Evolutionary conservation across 1,140 invertebrate species (phyloP).

Genomic region (Asobara japonica): DNA sequence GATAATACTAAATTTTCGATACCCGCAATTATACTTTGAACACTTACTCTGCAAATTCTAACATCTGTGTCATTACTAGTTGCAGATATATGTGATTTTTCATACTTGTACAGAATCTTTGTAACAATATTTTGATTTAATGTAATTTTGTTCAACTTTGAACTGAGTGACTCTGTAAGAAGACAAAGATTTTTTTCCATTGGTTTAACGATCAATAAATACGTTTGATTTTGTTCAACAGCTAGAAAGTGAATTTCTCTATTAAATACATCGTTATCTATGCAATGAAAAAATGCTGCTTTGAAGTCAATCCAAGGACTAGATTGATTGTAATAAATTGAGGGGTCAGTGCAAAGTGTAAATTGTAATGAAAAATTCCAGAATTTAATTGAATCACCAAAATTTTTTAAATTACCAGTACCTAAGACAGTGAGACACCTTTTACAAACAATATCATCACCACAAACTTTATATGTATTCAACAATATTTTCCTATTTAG

Average conservation of each 20-base stretch:
- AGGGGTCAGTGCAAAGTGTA: constrained; percentile 25
- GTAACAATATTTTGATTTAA: constrained; percentile 45
- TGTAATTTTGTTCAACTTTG: constrained; percentile 36
- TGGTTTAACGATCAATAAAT: constrained; percentile 54
- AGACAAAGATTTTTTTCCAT: constrained; percentile 57
- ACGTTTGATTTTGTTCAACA: constrained; percentile 44
- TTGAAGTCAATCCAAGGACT: constrained; percentile 57
- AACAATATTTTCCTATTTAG: constrained; percentile 47
- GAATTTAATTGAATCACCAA: constrained; percentile 48
- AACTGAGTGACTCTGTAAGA: constrained; percentile 45
- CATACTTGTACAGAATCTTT: constrained; percentile 60
- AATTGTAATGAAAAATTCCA: constrained; percentile 58
- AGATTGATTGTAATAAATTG: constrained; percentile 30
- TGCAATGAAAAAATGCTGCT: constrained; percentile 46
- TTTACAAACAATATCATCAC: constrained; percentile 47
- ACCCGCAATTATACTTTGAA: constrained; percentile 52
- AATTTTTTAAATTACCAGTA: constrained; percentile 31
- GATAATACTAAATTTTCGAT: constrained; percentile 54
- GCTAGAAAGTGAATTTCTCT: constrained; percentile 55
- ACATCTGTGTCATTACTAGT: constrained; percentile 41
- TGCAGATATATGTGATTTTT: constrained; percentile 40
- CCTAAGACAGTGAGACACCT: constrained; percentile 56
- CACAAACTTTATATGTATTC: constrained; percentile 44
- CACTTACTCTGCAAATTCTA: constrained; percentile 50
- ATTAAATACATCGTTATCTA: constrained; percentile 41